A percentile compares a stretch with the other conserved stretches of the same genome.
phyloP scores from a whole-genome alignment of 2,113 vertebrate genomes.

The Lipotes vexillifer region DNA sequence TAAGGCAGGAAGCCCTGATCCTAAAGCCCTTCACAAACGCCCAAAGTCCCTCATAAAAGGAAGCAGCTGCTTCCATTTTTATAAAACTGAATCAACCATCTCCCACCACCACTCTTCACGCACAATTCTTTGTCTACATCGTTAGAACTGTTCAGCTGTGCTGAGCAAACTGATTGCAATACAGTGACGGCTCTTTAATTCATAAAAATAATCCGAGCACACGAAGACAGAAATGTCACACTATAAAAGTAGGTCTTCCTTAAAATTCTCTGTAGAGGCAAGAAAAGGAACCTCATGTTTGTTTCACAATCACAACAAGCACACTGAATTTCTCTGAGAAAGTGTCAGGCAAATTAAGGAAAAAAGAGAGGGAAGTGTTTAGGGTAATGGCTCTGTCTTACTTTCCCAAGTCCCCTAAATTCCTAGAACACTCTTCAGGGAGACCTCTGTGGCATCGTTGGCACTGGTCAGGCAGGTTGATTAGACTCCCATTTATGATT shows the following conservation, averaged over 20 bases:
- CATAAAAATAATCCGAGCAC: neutral
- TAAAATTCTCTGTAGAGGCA: neutral
- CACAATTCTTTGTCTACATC: neutral
- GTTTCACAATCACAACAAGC: neutral
- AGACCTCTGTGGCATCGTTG: neutral
- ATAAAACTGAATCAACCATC: neutral
- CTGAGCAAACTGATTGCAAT: neutral
- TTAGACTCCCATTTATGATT: neutral
- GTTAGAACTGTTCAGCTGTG: neutral
- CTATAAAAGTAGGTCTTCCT: neutral
- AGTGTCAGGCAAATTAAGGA: neutral
- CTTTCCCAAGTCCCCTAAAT: neutral
- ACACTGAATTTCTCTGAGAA: neutral
- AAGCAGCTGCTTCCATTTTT: neutral
- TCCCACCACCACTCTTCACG: neutral
- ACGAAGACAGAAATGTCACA: neutral
- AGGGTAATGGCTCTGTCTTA: neutral
- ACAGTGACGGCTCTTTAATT: no score
- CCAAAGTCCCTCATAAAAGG: neutral
- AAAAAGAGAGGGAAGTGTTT: rapidly evolving
- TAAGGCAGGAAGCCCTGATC: neutral
- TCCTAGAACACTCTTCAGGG: neutral
- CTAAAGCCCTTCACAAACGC: neutral
- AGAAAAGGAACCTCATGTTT: neutral
- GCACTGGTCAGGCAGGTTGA: neutral